phyloP scores from a whole-genome alignment of 1,140 invertebrate species.

The Bombus confusus region DNA sequence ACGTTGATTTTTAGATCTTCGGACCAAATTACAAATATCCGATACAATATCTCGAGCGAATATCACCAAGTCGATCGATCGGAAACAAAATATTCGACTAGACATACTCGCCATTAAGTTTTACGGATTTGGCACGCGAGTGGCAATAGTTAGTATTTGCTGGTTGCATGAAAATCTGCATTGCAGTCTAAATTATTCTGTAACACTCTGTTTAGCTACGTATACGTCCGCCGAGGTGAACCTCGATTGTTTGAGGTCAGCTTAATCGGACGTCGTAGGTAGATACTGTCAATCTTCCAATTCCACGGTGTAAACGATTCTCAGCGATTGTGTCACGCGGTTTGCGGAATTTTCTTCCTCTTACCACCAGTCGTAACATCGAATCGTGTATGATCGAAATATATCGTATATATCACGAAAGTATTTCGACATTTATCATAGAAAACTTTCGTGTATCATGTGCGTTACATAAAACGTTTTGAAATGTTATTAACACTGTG shows the following conservation, averaged over 20 bases:
- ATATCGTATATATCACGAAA: too few relatives aligned
- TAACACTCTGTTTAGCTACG: conserved; percentile 45
- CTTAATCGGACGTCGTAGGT: conserved; percentile 46
- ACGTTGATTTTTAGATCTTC: fast-evolving
- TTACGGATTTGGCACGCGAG: conserved; percentile 66
- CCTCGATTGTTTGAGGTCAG: conserved; percentile 51
- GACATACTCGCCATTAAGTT: conserved; percentile 11
- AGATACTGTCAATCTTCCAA: conserved; percentile 48
- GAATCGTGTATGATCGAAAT: too few relatives aligned
- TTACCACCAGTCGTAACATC: background rate
- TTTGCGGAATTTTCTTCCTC: background rate
- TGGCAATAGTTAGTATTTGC: conserved; percentile 29
- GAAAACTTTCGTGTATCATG: too few relatives aligned
- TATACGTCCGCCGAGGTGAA: conserved; percentile 29
- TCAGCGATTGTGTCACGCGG: background rate
- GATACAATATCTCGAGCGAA: background rate
- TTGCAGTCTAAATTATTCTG: conserved; percentile 69
- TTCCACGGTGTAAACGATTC: conserved; percentile 9
- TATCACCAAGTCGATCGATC: conserved; percentile 9
- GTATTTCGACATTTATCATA: too few relatives aligned
- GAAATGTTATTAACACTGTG: too few relatives aligned
- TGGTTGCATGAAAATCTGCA: conserved; percentile 71
- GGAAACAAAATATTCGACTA: background rate
- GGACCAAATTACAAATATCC: background rate
- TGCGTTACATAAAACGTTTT: too few relatives aligned